phyloP scores from a whole-genome alignment of 2,888 invertebrate genomes.

The Leptothorax acervorum region DNA sequence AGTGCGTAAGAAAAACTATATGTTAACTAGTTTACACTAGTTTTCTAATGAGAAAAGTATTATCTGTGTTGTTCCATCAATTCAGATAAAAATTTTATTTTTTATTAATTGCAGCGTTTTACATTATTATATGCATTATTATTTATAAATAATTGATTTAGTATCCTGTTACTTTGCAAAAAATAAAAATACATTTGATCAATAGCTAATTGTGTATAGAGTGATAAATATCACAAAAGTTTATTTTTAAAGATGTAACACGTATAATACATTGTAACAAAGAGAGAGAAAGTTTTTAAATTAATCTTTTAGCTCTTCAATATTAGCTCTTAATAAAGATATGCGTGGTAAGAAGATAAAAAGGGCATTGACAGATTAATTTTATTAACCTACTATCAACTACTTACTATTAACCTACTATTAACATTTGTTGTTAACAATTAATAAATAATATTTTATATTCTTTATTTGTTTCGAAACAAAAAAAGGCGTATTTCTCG shows the following conservation, averaged over 20 bases:
- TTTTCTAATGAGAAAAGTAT: not conserved
- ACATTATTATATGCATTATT: not conserved
- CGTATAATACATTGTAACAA: not conserved
- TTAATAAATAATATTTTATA: not conserved
- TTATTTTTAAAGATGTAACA: not conserved
- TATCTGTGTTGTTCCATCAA: not conserved
- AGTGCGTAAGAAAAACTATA: not conserved
- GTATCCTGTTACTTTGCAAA: not conserved
- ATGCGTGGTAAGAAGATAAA: too few species aligned
- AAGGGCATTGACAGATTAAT: not conserved
- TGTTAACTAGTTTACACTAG: not conserved
- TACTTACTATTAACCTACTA: not conserved
- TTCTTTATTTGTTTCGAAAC: not conserved
- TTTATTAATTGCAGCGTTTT: not conserved
- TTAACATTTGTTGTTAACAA: not conserved
- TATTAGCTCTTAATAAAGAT: not conserved
- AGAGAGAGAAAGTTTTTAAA: not conserved
- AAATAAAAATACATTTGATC: not conserved
- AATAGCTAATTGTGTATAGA: not conserved
- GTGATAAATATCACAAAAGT: not conserved
- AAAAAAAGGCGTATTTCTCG: not conserved
- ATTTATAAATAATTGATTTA: not conserved
- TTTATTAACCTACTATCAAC: not conserved
- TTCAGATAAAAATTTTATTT: not conserved
- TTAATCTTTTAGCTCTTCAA: not conserved